Evolutionary conservation across 2,888 invertebrate genomes (phyloP), one percentile per base, ranked within the genome.

Genomic region (Drosophila niveifrons): DNA sequence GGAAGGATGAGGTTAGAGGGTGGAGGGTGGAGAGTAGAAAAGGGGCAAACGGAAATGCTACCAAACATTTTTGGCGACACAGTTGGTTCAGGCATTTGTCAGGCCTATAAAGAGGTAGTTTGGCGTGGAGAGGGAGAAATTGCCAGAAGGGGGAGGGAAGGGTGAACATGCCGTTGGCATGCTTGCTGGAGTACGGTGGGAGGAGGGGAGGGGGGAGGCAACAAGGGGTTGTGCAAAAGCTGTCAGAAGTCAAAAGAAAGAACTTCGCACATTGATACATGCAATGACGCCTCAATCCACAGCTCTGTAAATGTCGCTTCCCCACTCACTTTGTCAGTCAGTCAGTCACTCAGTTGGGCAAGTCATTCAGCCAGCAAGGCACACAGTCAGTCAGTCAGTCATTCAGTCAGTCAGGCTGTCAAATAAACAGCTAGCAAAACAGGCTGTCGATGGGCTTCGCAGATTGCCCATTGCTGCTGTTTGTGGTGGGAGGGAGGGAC

Each of bases 51-150:
- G 31, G 46, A 61, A 66, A 75, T 58, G 41, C 15, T 56, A 52
- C 55, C 77, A 65, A 47, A 78, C 68, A 86, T 66, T 86, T 78
- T 80, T 71, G 72, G 59, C 44, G 72, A 52, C 66, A 66, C 66
- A 53, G 52, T 64, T 61, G 53, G 61, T 31, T 63, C 63, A 80
- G 84, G 68, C 87, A 81, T 83, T 86, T 81, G 78, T 80, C 81
- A 83, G 61, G 81, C 69, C 78, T 64, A 72, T 58, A 46, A 66
- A 29, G 13, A 44, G 51, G 34, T 18, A 23, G 23, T 23, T 23
- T 23, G 44, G 8, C 47, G 11, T 9, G 31, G 29, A n/a, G n/a
- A 23, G 23, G 23, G 23, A 23, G 23, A 6, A 23, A 23, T 23
- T 23, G 23, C n/a, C n/a, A 23, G 6, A 6, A 23, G 10, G 11